Percentiles rank a stretch among this genome's conserved stretches.
phyloP scores from a whole-genome alignment of 2,113 vertebrate species.

The Clarias macrocephalus region DNA sequence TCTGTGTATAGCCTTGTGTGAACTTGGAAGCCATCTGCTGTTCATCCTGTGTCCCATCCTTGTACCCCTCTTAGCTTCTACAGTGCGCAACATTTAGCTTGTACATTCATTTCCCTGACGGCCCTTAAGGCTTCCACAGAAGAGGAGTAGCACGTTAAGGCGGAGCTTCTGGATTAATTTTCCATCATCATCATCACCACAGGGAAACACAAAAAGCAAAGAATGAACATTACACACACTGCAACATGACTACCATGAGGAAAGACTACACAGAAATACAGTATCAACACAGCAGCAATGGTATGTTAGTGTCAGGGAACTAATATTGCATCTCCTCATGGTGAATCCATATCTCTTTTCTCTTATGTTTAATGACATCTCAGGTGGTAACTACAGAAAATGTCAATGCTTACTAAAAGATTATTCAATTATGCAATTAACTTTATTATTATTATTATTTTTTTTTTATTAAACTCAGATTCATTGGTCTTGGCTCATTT shows the following conservation, averaged over 20 bases:
- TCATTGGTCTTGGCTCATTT: too few species aligned
- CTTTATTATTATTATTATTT: too few species aligned
- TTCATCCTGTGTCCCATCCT: too few species aligned
- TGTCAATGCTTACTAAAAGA: neutral
- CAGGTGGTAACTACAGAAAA: neutral
- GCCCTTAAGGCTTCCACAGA: neutral
- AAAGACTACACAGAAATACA: neutral
- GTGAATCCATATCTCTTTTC: too few species aligned
- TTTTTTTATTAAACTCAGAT: too few species aligned
- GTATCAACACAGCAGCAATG: neutral
- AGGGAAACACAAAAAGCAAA: neutral
- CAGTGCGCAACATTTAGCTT: neutral
- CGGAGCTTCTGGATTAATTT: neutral
- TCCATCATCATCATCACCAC: neutral
- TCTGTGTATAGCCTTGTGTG: neutral
- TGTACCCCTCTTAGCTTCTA: too few species aligned
- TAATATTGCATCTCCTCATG: neutral
- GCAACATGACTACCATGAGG: neutral
- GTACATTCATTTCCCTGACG: neutral
- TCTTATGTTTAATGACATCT: neutral
- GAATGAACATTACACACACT: neutral
- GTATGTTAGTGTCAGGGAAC: neutral
- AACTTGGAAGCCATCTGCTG: neutral
- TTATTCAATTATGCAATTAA: too few species aligned
- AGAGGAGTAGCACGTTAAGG: neutral